Conservation (phyloP, 2,888 invertebrate genomes). For the Suillia variegata region DNA sequence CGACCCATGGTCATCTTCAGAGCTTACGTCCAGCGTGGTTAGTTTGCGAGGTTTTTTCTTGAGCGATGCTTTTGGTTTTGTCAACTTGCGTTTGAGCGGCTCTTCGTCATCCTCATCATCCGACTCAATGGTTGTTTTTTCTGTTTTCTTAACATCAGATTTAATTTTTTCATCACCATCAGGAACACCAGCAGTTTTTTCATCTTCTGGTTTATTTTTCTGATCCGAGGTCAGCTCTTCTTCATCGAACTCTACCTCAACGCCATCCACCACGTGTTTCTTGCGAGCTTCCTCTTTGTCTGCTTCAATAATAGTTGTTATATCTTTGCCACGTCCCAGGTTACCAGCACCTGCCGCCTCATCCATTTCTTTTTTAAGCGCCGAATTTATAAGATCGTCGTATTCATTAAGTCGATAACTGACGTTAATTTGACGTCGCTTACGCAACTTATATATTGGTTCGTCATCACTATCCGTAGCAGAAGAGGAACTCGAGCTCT, state of each 20-base stretch:
- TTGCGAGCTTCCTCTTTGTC: slow-evolving; percentile 71
- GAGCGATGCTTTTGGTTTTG: slow-evolving; percentile 42
- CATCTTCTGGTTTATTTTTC: slow-evolving; percentile 23
- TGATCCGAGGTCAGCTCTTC: slow-evolving; percentile 32
- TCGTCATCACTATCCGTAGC: slow-evolving; percentile 65
- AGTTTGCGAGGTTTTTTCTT: slow-evolving; percentile 76
- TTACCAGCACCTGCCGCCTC: slow-evolving; percentile 79
- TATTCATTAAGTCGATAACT: slow-evolving; percentile 90
- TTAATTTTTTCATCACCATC: slow-evolving; percentile 33
- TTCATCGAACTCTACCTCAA: slow-evolving; percentile 39
- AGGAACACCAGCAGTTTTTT: slow-evolving; percentile 34
- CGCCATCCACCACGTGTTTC: slow-evolving; percentile 39
- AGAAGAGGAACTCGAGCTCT: slow-evolving; percentile 37
- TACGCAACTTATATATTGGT: slow-evolving; percentile 83
- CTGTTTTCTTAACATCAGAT: slow-evolving; percentile 40
- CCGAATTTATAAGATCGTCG: slow-evolving; percentile 93
- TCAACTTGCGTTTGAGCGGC: slow-evolving; percentile 47
- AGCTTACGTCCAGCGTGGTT: slow-evolving; percentile 80
- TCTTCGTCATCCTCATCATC: slow-evolving; percentile 60
- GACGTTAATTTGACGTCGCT: slow-evolving; percentile 79
- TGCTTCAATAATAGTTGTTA: slow-evolving; percentile 84
- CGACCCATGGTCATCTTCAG: slow-evolving; percentile 77
- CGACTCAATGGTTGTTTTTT: slow-evolving; percentile 38
- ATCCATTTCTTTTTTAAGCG: slow-evolving; percentile 77
- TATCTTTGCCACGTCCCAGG: slow-evolving; percentile 87